Evolutionary conservation across 2,888 invertebrate species (phyloP), one percentile per base, ranked within the genome.

Genomic region (Panopea generosa): DNA sequence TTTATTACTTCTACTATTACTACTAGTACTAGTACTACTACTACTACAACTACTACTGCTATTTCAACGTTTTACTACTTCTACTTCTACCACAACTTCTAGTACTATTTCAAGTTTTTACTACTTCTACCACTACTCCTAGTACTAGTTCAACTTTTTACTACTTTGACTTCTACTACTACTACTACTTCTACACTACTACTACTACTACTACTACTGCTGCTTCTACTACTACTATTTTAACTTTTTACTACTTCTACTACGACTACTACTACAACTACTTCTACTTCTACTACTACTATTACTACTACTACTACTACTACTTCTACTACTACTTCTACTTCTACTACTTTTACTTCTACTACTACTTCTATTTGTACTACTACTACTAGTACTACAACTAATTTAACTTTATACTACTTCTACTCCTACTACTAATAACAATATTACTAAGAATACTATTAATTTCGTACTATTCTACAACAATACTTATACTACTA

Each of bases 291-390:
- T n/a, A n/a, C n/a, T n/a, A n/a, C n/a, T n/a, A n/a, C 47, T 47
- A 47, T 20, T 47, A 47, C 47, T 50, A 50, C 50, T 50, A 50
- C 50, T 50, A 50, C 50, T 50, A 50, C 50, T 50, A 50, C 50
- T 50, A 50, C 47, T 50, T 18, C 50, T 50, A 50, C 50, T 50
- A 50, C 50, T 50, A 50, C 50, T 50, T 18, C 50, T 50, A 50
- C 50, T 50, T 18, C 50, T 50, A 50, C 16, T 50, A 50, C 50
- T 18, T 18, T 22, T 50, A 50, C 50, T 24, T 18, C 50, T 24
- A 20, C 50, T 24, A 50, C 50, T 3, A 50, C 50, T 50, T 18
- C 50, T 50, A 50, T 22, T 20, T 14, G 18, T 50, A 50, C 50
- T 50, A 50, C 50, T 50, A 50, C 50, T 50, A 20, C 18, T 50